Percentiles rank a stretch among this genome's conserved stretches.
Conservation (phyloP, 1,140 invertebrate species). For the Pachypeltis micranthus region DNA sequence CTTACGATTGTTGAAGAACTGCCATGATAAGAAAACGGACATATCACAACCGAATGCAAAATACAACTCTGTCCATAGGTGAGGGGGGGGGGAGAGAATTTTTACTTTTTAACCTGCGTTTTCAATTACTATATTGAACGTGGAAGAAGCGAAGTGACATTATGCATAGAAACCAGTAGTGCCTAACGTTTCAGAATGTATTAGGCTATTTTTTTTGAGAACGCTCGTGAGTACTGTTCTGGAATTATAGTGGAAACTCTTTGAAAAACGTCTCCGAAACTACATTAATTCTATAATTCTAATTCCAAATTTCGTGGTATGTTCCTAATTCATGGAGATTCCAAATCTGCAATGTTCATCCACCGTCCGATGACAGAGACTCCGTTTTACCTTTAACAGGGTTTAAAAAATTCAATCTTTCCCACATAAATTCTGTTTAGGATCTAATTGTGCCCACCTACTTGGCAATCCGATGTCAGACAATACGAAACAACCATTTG, state of each 20-base stretch:
- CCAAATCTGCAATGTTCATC: too few relatives aligned
- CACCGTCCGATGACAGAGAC: too few relatives aligned
- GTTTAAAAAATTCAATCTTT: too few relatives aligned
- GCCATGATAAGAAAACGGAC: neutral
- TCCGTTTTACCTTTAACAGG: too few relatives aligned
- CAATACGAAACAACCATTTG: too few relatives aligned
- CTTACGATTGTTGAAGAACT: neutral
- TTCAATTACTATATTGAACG: neutral
- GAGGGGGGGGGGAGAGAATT: neutral
- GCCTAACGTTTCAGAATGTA: too few relatives aligned
- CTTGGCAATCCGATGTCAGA: too few relatives aligned
- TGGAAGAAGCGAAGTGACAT: neutral
- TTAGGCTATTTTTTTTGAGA: neutral
- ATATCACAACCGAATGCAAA: neutral
- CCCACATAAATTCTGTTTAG: too few relatives aligned
- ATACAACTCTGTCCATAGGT: neutral
- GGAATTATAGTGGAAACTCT: neutral
- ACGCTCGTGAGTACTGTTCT: neutral
- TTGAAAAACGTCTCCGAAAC: neutral
- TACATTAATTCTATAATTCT: neutral
- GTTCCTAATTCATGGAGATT: too few relatives aligned
- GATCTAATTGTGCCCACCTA: too few relatives aligned
- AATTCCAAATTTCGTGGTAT: neutral
- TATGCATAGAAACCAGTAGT: too few relatives aligned
- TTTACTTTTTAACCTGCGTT: neutral